A percentile compares a stretch with the other conserved stretches of the same genome.
phyloP scores from a whole-genome alignment of 2,113 vertebrate species.

The Helogale parvula region DNA sequence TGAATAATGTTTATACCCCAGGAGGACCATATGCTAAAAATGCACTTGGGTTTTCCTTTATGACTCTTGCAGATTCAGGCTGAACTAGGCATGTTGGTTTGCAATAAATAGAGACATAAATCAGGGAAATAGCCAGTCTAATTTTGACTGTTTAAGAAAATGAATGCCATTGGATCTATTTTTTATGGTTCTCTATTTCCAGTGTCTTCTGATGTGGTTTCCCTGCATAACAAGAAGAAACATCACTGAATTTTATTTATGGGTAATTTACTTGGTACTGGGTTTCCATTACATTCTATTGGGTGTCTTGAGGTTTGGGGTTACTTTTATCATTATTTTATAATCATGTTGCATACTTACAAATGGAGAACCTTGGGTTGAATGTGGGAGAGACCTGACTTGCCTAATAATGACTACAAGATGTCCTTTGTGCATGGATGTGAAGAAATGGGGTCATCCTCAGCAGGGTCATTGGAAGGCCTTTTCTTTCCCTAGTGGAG shows the following conservation, averaged over 20 bases:
- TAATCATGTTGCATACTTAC: background rate
- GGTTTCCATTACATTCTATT: slow-evolving; percentile 28
- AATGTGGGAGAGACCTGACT: background rate
- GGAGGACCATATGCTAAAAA: slow-evolving; percentile 36
- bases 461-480: background rate
- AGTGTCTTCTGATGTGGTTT: background rate
- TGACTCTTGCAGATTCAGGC: background rate
- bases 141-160: slow-evolving; percentile 61
- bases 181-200: slow-evolving; percentile 31
- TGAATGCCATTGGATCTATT: slow-evolving; percentile 26
- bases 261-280: background rate
- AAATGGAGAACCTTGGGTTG: background rate
- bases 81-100: background rate
- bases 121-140: slow-evolving; percentile 18
- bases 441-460: background rate
- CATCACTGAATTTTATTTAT: slow-evolving; percentile 35
- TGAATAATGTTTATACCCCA: slow-evolving; percentile 29
- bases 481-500: background rate
- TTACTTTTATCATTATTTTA: slow-evolving; percentile 12
- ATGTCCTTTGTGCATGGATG: background rate
- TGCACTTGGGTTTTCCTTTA: slow-evolving; percentile 18
- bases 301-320: background rate
- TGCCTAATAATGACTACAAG: background rate
- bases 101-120: slow-evolving; percentile 61
- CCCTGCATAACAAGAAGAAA: background rate